Evolutionary conservation across 2,113 vertebrate species (phyloP), one percentile per base, ranked within the genome.

Genomic region (Pyrgilauda ruficollis): DNA sequence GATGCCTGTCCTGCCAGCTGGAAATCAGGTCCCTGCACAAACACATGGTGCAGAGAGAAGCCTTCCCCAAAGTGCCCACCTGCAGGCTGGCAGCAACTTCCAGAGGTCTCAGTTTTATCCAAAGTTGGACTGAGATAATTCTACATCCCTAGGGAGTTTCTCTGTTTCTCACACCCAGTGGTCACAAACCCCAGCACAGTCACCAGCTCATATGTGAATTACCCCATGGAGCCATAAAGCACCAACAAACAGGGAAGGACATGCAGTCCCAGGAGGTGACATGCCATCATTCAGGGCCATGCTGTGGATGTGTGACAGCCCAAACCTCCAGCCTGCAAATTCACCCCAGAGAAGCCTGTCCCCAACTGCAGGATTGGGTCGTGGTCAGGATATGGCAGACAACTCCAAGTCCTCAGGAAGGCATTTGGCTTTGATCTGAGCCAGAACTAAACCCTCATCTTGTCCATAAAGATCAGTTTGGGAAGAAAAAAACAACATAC

Each of bases 391-490:
- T 37, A 63, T 5, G 24, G 43, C 35, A 86, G 72, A 86, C 72
- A 90, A 26, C 46, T 90, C 67, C 79, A 89, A 73, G 72, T 84
- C 67, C 30, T 64, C 39, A 81, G 3, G 43, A 92, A 88, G 64
- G 41, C 28, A 2, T 63, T 89, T 47, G 53, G 72, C 43, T 94
- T 95, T 90, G 86, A 80, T 92, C 61, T 80, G 68, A 97, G 72
- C 64, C 88, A 94, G 55, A 86, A 33, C 7, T 47, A 94, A 94
- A 63, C 64, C 79, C 50, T 92, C 72, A 23, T 78, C 79, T 90
- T 90, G 75, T 74, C 81, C 84, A 47, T 63, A 92, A 96, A 90
- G 68, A 92, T 81, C 79, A 56, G 50, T 94, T 92, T 70, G 85
- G 63, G 64, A 91, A 78, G 70, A 61, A 81, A 89, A 91, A 72